A percentile compares a stretch with the other conserved stretches of the same genome.
Conservation (phyloP, 2,888 invertebrate genomes). For the Megamerina dolium region DNA sequence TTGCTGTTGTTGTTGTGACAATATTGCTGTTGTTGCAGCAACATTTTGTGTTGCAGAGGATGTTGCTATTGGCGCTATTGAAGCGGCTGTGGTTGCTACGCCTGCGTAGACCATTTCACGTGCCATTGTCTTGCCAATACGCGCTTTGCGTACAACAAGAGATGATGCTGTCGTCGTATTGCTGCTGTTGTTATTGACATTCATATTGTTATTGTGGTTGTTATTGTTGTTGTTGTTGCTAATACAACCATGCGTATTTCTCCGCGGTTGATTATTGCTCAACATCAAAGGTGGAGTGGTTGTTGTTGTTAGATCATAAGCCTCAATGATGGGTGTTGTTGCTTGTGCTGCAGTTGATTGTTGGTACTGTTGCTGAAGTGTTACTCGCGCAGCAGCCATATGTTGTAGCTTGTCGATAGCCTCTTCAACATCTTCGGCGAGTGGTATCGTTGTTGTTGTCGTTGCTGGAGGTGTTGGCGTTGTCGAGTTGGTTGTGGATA, state of each 20-base stretch:
- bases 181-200: background rate
- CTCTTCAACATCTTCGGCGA: constrained; percentile 33
- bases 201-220: constrained; percentile 20
- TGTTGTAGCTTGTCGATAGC: constrained; percentile 50
- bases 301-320: constrained; percentile 49
- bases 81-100: constrained; percentile 19
- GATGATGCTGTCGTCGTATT: constrained; percentile 7
- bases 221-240: constrained; percentile 23
- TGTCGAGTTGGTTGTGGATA: too few relatives aligned
- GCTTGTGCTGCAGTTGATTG: background rate
- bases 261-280: constrained; percentile 31
- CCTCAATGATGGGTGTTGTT: constrained; percentile 26
- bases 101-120: constrained; percentile 52
- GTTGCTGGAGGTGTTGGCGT: constrained; percentile 7
- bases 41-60: constrained; percentile 13
- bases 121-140: constrained; percentile 63
- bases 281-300: constrained; percentile 51
- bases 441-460: constrained; percentile 13
- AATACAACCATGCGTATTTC: constrained; percentile 27
- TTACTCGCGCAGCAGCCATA: background rate
- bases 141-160: constrained; percentile 50
- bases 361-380: too few relatives aligned
- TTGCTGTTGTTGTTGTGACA: constrained; percentile 12
- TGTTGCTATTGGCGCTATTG: background rate
- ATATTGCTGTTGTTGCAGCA: constrained; percentile 22